Evolutionary conservation across 2,113 vertebrate species (phyloP).

Genomic region (Archilochus colubris): DNA sequence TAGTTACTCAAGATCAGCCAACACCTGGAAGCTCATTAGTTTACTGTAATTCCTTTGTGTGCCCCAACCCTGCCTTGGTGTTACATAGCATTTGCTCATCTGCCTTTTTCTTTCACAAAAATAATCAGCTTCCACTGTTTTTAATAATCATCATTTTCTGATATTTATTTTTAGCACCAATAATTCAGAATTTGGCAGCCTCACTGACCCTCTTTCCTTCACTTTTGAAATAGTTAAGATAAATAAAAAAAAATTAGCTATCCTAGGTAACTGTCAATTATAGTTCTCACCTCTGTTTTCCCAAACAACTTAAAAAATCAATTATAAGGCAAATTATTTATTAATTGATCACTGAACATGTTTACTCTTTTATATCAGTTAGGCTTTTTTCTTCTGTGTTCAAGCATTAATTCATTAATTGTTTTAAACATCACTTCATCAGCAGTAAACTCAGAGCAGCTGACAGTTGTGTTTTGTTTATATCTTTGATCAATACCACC

Average conservation of each 20-base stretch:
- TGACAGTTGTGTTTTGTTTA: conserved; percentile 77
- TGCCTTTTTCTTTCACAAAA: neutral
- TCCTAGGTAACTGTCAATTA: conserved; percentile 50
- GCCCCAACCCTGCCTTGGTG: neutral
- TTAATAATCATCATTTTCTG: conserved; percentile 55
- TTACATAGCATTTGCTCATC: conserved; percentile 53
- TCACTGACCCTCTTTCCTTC: conserved; percentile 32
- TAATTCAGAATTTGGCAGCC: conserved; percentile 41
- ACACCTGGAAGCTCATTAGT: conserved; percentile 66
- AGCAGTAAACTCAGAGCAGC: conserved; percentile 68
- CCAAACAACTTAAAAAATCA: conserved; percentile 76
- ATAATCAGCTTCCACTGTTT: conserved; percentile 50
- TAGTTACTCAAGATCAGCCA: neutral
- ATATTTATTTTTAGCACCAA: conserved; percentile 60
- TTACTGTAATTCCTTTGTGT: conserved; percentile 50
- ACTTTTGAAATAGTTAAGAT: conserved; percentile 24
- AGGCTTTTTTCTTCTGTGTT: conserved; percentile 66
- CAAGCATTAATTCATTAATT: conserved; percentile 75
- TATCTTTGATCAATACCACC: conserved; percentile 75
- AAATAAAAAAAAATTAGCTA: conserved; percentile 27
- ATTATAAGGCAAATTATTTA: conserved; percentile 76
- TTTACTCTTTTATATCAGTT: conserved; percentile 74
- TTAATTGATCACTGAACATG: conserved; percentile 74
- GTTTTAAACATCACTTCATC: conserved; percentile 76
- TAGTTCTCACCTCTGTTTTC: conserved; percentile 66